Evolutionary conservation across 2,888 invertebrate genomes (phyloP).

Genomic region (Peribatodes rhomboidaria): DNA sequence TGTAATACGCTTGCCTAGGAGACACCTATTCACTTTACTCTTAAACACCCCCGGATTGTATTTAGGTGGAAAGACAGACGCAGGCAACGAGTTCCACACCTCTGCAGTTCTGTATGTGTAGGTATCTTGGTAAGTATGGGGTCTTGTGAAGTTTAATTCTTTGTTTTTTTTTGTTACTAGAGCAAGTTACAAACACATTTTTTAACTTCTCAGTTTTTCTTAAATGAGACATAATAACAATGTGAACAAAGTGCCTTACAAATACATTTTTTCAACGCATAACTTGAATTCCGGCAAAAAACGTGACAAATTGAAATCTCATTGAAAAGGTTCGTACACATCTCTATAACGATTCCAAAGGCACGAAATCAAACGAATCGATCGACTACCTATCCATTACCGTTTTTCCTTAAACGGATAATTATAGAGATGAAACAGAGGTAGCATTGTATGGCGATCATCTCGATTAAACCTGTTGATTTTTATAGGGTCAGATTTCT

Average conservation of each 20-base stretch:
- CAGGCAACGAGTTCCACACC: no score
- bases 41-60: no score
- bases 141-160: no score
- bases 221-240: neutral
- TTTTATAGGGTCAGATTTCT: slow-evolving; percentile 54
- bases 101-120: no score
- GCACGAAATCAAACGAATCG: slow-evolving; percentile 34
- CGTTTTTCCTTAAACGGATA: slow-evolving; percentile 1
- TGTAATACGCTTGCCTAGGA: no score
- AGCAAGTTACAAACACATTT: no score
- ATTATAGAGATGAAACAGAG: slow-evolving; percentile 11
- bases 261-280: neutral
- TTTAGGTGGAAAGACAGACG: no score
- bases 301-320: slow-evolving; percentile 29
- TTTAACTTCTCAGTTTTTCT: neutral
- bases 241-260: neutral
- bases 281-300: neutral
- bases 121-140: no score
- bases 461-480: slow-evolving; percentile 14
- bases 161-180: no score
- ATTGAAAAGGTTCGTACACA: slow-evolving; percentile 57
- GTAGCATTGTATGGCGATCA: slow-evolving; percentile 22
- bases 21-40: no score
- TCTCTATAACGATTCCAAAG: slow-evolving; percentile 34
- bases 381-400: slow-evolving; percentile 23